Conservation (phyloP, 2,888 invertebrate species). For the Didymodactylos carnosus region DNA sequence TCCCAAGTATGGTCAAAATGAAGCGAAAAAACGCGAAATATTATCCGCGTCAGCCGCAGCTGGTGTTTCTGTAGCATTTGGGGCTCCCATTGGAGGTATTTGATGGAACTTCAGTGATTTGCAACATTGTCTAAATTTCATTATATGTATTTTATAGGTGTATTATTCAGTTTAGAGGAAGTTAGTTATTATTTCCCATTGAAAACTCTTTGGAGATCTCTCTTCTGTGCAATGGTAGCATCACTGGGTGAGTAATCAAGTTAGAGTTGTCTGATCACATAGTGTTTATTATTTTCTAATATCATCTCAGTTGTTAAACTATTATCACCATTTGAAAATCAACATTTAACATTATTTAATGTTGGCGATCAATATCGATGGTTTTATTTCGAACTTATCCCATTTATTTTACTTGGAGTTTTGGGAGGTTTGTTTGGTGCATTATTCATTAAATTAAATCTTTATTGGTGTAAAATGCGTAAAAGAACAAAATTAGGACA, state of each 20-base stretch:
- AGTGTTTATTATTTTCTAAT: too few species aligned
- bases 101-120: background rate
- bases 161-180: slow-evolving; percentile 90
- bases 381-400: slow-evolving; percentile 92
- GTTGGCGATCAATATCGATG: slow-evolving; percentile 87
- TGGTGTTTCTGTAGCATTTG: slow-evolving; percentile 95
- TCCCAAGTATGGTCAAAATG: slow-evolving; percentile 93
- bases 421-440: slow-evolving; percentile 88
- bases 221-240: slow-evolving; percentile 93
- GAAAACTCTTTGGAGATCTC: slow-evolving; percentile 94
- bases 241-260: slow-evolving; percentile 82
- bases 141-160: slow-evolving; percentile 27
- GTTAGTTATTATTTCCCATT: slow-evolving; percentile 95
- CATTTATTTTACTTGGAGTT: slow-evolving; percentile 83
- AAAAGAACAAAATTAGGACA: slow-evolving; percentile 80
- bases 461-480: slow-evolving; percentile 80
- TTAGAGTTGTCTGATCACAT: too few species aligned
- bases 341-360: slow-evolving; percentile 89
- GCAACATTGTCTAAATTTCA: background rate
- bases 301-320: slow-evolving; percentile 80
- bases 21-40: slow-evolving; percentile 95
- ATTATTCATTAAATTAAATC: slow-evolving; percentile 84
- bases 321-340: slow-evolving; percentile 95
- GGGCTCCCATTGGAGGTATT: slow-evolving; percentile 95
- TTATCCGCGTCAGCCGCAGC: slow-evolving; percentile 93